A percentile compares a stretch with the other conserved stretches of the same genome.
Evolutionary conservation across 1,140 invertebrate genomes (phyloP).

Genomic region (Helicorthomorpha holstii): DNA sequence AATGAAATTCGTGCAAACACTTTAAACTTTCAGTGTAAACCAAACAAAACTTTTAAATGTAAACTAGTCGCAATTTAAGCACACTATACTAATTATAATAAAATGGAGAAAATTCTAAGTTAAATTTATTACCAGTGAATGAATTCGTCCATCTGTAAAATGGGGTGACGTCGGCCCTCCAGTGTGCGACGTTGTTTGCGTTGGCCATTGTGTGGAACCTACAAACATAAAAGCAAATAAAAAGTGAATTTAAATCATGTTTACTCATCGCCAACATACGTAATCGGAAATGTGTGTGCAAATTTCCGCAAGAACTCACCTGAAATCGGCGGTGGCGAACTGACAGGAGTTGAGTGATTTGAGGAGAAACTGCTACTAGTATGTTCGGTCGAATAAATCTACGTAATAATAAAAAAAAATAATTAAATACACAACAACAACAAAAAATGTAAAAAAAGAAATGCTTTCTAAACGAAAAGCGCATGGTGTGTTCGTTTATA

Average conservation of each 20-base stretch:
- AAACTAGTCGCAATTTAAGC: too few relatives aligned
- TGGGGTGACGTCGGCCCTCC: constrained; percentile 6
- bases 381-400: constrained; percentile 78
- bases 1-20: too few relatives aligned
- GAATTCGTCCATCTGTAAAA: constrained; percentile 20
- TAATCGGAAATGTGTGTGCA: background rate
- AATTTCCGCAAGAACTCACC: constrained; percentile 1
- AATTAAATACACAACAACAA: constrained; percentile 9
- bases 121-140: constrained; percentile 26
- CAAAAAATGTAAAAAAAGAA: constrained; percentile 12
- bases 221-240: background rate
- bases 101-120: too few relatives aligned
- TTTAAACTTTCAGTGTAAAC: too few relatives aligned
- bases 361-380: constrained; percentile 82
- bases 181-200: constrained; percentile 1
- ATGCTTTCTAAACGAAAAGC: background rate
- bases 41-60: too few relatives aligned
- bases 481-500: too few relatives aligned
- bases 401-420: constrained; percentile 17
- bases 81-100: too few relatives aligned
- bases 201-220: constrained; percentile 5
- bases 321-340: constrained; percentile 25
- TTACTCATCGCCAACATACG: background rate
- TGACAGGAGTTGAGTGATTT: constrained; percentile 46
- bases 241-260: background rate